A percentile compares a stretch with the other conserved stretches of the same genome.
Evolutionary conservation across 2,797 vertebrate genomes (phyloP).

Genomic region (Betta splendens): DNA sequence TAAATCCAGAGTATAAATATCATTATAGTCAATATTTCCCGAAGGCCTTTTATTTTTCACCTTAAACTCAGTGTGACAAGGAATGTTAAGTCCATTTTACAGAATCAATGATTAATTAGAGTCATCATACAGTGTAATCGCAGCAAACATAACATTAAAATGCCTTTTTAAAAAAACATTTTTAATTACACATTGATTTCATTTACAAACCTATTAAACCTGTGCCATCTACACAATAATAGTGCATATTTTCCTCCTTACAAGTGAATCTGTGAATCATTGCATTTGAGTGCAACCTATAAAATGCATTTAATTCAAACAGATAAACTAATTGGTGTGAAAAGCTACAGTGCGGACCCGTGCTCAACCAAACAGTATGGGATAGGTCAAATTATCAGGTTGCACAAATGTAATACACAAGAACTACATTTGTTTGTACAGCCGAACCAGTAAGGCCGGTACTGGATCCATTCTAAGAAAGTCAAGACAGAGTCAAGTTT

Average conservation of each 20-base stretch:
- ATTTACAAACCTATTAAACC: constrained; percentile 7
- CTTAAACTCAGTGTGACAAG: constrained; percentile 49
- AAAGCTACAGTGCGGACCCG: not conserved
- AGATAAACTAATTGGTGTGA: constrained; percentile 17
- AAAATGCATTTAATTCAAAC: constrained; percentile 19
- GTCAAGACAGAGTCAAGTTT: constrained; percentile 2
- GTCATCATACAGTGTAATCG: constrained; percentile 15
- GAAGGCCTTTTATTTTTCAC: constrained; percentile 17
- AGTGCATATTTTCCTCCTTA: constrained; percentile 31
- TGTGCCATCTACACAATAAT: constrained; percentile 19
- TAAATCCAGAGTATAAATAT: no score
- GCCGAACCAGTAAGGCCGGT: constrained; percentile 12
- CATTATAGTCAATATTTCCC: constrained; percentile 4
- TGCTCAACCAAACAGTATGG: not conserved
- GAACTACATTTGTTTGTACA: not conserved
- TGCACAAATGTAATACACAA: not conserved
- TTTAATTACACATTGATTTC: constrained; percentile 15
- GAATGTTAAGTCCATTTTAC: constrained; percentile 49
- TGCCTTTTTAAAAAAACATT: constrained; percentile 20
- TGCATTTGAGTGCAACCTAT: constrained; percentile 11
- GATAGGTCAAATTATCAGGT: not conserved
- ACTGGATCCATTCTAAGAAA: not conserved
- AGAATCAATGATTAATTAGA: constrained; percentile 35
- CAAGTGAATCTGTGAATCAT: constrained; percentile 6
- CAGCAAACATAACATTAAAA: constrained; percentile 30